phyloP scores from a whole-genome alignment of 2,797 vertebrate species.

The Melanotaenia parkinsoni region DNA sequence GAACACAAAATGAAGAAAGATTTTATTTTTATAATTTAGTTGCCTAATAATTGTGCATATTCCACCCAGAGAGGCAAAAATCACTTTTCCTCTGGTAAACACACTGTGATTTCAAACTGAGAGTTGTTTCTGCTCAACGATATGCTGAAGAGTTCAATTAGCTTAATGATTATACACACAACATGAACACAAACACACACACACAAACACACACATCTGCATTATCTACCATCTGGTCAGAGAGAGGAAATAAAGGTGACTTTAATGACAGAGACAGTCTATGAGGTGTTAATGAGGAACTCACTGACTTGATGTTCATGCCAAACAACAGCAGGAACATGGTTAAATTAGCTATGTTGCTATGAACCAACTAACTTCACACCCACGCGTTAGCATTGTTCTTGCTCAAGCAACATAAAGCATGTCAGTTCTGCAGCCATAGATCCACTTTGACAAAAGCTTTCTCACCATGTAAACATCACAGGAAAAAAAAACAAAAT shows the following conservation, averaged over 20 bases:
- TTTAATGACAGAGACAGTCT: background rate
- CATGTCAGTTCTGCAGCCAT: slow-evolving; percentile 7
- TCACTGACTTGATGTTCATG: background rate
- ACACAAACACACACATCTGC: too few species aligned
- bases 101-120: too few species aligned
- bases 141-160: background rate
- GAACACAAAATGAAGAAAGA: too few species aligned
- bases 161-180: background rate
- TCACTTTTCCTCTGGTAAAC: background rate
- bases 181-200: too few species aligned
- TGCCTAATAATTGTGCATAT: too few species aligned
- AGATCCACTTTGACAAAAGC: background rate
- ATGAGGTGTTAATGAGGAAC: background rate
- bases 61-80: background rate
- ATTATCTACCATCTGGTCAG: too few species aligned
- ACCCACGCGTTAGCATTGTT: background rate
- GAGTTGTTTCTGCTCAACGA: background rate
- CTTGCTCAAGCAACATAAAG: background rate
- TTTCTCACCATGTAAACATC: background rate
- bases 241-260: too few species aligned
- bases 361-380: background rate
- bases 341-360: background rate
- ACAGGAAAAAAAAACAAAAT: background rate
- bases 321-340: background rate
- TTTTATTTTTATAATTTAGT: too few species aligned